phyloP scores from a whole-genome alignment of 2,113 vertebrate species.

The Laticauda laticaudata region DNA sequence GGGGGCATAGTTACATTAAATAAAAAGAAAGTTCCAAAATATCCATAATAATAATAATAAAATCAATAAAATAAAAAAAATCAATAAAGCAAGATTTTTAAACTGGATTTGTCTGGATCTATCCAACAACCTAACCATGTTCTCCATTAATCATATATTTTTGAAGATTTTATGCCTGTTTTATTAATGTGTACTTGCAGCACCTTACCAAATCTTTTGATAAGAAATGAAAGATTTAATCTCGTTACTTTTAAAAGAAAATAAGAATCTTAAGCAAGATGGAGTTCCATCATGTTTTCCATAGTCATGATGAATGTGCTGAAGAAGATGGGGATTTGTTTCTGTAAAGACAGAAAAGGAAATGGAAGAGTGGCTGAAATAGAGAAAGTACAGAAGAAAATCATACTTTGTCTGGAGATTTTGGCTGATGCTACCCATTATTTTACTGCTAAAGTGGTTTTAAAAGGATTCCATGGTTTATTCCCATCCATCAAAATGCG shows the following conservation, averaged over 20 bases:
- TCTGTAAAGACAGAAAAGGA: not conserved
- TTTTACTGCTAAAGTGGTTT: not conserved
- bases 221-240: not conserved
- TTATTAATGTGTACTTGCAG: not conserved
- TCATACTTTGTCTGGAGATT: not conserved
- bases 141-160: not conserved
- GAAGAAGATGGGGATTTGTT: not conserved
- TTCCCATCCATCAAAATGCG: not conserved
- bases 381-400: not conserved
- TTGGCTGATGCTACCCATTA: not conserved
- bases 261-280: not conserved
- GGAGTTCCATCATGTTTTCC: not conserved
- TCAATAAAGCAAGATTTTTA: not conserved
- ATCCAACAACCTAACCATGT: not conserved
- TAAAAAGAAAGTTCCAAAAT: not conserved
- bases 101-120: not conserved
- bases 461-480: not conserved
- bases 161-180: not conserved
- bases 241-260: not conserved
- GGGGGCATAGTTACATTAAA: not conserved
- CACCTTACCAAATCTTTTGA: not conserved
- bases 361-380: not conserved
- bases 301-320: not conserved
- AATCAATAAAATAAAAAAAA: too few species aligned
- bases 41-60: not conserved